Conservation (phyloP, 2,888 invertebrate genomes). For the Ecliptopera silaceata region DNA sequence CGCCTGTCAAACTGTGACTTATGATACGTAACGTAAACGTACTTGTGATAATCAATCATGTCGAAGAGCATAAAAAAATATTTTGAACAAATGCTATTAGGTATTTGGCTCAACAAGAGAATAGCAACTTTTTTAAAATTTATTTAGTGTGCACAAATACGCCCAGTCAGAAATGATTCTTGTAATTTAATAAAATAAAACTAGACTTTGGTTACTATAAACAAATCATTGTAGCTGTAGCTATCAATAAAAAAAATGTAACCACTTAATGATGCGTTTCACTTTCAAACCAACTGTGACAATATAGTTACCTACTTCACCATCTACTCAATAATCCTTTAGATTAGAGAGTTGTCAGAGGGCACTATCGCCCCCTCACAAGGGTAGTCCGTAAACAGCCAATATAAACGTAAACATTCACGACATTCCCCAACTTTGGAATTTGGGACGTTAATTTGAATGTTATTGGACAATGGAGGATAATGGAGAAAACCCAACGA, state of each 20-base stretch:
- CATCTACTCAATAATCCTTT: background rate
- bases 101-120: too few relatives aligned
- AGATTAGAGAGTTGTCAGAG: background rate
- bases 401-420: constrained; percentile 21
- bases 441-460: constrained; percentile 19
- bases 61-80: too few relatives aligned
- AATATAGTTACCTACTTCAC: background rate
- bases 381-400: constrained; percentile 15
- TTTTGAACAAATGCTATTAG: too few relatives aligned
- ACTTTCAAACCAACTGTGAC: background rate
- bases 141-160: too few relatives aligned
- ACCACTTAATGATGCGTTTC: background rate
- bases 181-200: too few relatives aligned
- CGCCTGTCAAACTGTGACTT: too few relatives aligned
- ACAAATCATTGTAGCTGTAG: too few relatives aligned
- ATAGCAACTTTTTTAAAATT: too few relatives aligned
- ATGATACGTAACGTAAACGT: too few relatives aligned
- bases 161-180: too few relatives aligned
- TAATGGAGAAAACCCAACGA: background rate
- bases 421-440: constrained; percentile 9
- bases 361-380: background rate
- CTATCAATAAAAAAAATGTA: background rate
- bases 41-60: too few relatives aligned
- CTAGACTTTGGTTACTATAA: too few relatives aligned
- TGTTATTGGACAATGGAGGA: constrained; percentile 14